Percentiles rank a stretch among this genome's conserved stretches.
phyloP scores from a whole-genome alignment of 2,797 vertebrate species.

The Babyrousa celebensis region DNA sequence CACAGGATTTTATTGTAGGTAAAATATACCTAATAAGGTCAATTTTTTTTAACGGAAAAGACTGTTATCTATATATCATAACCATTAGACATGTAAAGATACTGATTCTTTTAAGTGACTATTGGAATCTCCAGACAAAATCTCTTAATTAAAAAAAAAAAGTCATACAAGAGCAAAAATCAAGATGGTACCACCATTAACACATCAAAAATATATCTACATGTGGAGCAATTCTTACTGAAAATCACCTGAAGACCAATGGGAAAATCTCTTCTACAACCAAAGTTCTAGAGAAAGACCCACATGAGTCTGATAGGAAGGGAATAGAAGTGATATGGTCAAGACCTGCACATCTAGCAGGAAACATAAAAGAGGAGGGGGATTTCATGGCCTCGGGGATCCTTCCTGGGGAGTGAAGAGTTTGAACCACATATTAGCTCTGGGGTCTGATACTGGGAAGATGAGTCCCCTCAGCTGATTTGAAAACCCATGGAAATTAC shows the following conservation, averaged over 20 bases:
- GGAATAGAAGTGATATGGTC: background rate
- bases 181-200: background rate
- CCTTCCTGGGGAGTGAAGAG: background rate
- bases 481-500: background rate
- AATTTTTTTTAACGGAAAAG: background rate
- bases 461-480: background rate
- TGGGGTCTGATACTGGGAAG: background rate
- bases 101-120: background rate
- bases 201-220: background rate
- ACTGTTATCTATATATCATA: background rate
- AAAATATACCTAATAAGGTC: background rate
- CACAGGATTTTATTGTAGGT: background rate
- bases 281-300: background rate
- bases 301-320: background rate
- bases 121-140: background rate
- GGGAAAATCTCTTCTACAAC: background rate
- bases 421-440: background rate
- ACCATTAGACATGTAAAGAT: background rate
- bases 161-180: background rate
- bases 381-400: background rate
- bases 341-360: background rate
- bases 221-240: background rate
- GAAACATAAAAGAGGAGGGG: background rate
- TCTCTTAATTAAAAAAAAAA: background rate
- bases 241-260: background rate